phyloP scores from a whole-genome alignment of 2,888 invertebrate species.

The Ophioninae sp. region DNA sequence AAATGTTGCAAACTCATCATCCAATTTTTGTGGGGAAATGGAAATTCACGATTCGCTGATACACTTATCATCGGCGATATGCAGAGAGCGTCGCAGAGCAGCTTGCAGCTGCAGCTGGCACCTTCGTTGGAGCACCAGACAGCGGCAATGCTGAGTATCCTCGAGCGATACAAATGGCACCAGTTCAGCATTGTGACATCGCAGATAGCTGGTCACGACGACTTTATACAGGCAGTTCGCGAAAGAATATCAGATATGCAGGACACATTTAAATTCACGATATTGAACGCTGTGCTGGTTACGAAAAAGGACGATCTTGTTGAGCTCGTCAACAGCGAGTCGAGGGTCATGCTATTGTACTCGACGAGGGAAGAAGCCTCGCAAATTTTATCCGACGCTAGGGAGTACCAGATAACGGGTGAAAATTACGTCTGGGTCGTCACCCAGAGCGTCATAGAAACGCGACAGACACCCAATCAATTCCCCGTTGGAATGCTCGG shows the following conservation, averaged over 20 bases:
- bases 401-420: slow-evolving; percentile 89
- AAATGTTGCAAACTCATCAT: background rate
- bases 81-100: slow-evolving; percentile 90
- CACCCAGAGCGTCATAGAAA: slow-evolving; percentile 95
- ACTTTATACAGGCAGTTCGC: slow-evolving; percentile 96
- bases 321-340: slow-evolving; percentile 93
- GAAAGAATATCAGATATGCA: slow-evolving; percentile 93
- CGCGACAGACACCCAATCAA: slow-evolving; percentile 87
- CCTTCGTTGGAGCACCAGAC: slow-evolving; percentile 98
- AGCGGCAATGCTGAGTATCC: slow-evolving; percentile 96
- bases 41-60: background rate
- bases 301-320: slow-evolving; percentile 88
- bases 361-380: slow-evolving; percentile 94
- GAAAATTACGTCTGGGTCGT: slow-evolving; percentile 99
- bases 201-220: slow-evolving; percentile 96
- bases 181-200: slow-evolving; percentile 97
- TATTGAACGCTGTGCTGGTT: slow-evolving; percentile 92
- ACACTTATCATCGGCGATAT: background rate
- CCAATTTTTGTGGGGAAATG: background rate
- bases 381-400: slow-evolving; percentile 89
- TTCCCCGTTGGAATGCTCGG: slow-evolving; percentile 97
- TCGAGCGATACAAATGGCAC: slow-evolving; percentile 98
- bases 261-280: slow-evolving; percentile 90
- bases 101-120: slow-evolving; percentile 95
- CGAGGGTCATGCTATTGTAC: slow-evolving; percentile 95